Base-by-base conservation (phyloP, 1,140 invertebrate species). In the Musca domestica region DNA sequence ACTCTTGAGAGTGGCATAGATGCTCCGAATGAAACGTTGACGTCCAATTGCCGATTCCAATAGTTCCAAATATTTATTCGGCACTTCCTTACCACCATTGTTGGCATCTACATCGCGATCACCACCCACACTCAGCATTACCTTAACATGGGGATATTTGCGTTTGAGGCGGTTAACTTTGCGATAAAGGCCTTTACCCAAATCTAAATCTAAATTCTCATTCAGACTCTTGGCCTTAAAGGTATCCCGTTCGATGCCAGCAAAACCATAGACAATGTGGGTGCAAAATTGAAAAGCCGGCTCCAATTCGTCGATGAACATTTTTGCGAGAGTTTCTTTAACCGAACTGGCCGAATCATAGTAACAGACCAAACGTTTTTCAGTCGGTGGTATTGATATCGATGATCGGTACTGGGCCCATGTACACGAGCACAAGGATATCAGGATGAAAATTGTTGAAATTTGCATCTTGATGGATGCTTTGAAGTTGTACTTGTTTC, bases 201-300 rank as follows among this genome's bases (percentile, higher is more conserved):
- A 85, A 67, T 89, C 89, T 34, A 89, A 84, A 71, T 94, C 92
- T 46, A 92, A 78, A 72, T 87, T 85, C 68, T 89, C 88, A 75
- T 92, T 88, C 27, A 91, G 80, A 1, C 90, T 86, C 14, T 88
- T 80, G 30, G 91, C 83, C 77, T 91, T 90, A 78, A 88, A 86
- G 20, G 85, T 89, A 3, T 88, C 87, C 9, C 88, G 83, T 72
- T 92, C 89, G 23, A 97, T 87, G 52, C 79, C 92, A 27, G 92
- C 92, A 78, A 91, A 96, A 67, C 93, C 92, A 73, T 95, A 95
- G 52, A 95, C 85, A 56, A 95, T 78, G 83, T 95, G 93, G 0
- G 92, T 92, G 83, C 94, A 96, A 76, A 92, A 88, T 17, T 88
- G 85, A 9, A 92, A 80, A 0, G 90, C 90, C 4, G 89, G 86